phyloP scores from a whole-genome alignment of 2,888 invertebrate genomes.

The Dryobota labecula region DNA sequence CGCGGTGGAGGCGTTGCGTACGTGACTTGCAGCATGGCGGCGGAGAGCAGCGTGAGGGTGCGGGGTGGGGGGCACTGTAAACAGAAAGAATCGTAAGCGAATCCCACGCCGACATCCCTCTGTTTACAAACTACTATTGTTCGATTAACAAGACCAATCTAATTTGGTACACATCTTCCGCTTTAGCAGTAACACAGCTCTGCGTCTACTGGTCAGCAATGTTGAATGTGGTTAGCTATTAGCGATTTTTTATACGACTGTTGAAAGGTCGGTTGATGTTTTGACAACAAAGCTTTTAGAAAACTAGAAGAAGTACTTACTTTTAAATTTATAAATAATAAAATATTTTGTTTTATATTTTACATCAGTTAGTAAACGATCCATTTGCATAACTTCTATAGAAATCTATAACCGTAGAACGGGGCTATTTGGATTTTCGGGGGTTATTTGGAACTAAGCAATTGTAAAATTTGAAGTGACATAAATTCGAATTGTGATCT shows the following conservation, averaged over 20 bases:
- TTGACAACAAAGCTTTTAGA: constrained; percentile 36
- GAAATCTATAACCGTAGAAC: too few species aligned
- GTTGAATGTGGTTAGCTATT: constrained; percentile 48
- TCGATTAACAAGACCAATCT: constrained; percentile 62
- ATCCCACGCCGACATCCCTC: constrained; percentile 76
- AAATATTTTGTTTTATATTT: constrained; percentile 1
- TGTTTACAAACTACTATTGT: constrained; percentile 79
- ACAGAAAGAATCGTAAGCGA: constrained; percentile 74
- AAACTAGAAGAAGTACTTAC: constrained; percentile 8
- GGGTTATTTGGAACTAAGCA: too few species aligned
- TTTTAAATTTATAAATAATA: background rate
- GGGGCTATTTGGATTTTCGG: too few species aligned
- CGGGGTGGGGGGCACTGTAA: constrained; percentile 73
- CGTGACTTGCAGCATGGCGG: constrained; percentile 87
- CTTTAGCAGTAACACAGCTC: constrained; percentile 19
- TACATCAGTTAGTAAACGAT: background rate
- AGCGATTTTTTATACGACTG: constrained; percentile 16
- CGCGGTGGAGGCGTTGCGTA: constrained; percentile 82
- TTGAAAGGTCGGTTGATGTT: constrained; percentile 16
- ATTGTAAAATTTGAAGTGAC: too few species aligned
- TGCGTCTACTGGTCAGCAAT: constrained; percentile 32
- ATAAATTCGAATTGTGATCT: too few species aligned
- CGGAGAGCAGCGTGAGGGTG: constrained; percentile 71
- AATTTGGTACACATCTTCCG: constrained; percentile 48
- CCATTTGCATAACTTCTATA: background rate